These are phyloP conservation scores for Euproctis similis DNA, from an alignment of 2,888 invertebrate species.

Conservation along the genomic window DNA sequence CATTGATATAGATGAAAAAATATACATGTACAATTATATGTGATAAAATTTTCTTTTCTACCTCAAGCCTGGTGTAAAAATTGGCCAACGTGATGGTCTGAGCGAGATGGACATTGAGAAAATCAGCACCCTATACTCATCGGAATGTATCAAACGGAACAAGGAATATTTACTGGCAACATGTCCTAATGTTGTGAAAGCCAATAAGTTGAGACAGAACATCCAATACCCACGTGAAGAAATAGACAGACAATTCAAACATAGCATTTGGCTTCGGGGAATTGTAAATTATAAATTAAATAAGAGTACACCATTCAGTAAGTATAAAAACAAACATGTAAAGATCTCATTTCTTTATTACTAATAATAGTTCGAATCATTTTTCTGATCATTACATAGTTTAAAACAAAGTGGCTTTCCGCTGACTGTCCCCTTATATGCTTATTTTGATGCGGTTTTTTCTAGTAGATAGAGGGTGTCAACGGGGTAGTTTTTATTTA, in stretches of 20 bases:
- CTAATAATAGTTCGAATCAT: too few species aligned
- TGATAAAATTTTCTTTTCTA: too few species aligned
- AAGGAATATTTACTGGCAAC: conserved; percentile 51
- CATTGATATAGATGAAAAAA: background rate
- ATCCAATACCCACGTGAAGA: conserved; percentile 4
- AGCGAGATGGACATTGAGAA: conserved; percentile 56
- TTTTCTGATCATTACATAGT: too few species aligned
- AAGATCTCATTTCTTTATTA: too few species aligned
- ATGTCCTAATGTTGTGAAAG: conserved; percentile 47
- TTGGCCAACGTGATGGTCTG: conserved; percentile 57
- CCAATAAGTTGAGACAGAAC: conserved; percentile 11
- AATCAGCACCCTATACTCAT: conserved; percentile 42
- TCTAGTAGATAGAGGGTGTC: too few species aligned
- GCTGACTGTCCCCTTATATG: too few species aligned
- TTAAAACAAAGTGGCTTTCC: too few species aligned
- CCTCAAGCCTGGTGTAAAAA: conserved; percentile 40
- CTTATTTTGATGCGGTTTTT: too few species aligned
- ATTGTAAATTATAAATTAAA: conserved; percentile 45
- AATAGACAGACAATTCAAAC: conserved; percentile 38
- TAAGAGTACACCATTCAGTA: conserved; percentile 52
- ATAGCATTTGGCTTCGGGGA: conserved; percentile 52
- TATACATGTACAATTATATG: background rate
- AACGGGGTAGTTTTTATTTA: too few species aligned
- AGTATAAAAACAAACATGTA: conserved; percentile 34
- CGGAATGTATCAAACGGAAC: conserved; percentile 52